Base-by-base conservation (phyloP, 2,797 vertebrate species). In the Bradypodion ventrale region DNA sequence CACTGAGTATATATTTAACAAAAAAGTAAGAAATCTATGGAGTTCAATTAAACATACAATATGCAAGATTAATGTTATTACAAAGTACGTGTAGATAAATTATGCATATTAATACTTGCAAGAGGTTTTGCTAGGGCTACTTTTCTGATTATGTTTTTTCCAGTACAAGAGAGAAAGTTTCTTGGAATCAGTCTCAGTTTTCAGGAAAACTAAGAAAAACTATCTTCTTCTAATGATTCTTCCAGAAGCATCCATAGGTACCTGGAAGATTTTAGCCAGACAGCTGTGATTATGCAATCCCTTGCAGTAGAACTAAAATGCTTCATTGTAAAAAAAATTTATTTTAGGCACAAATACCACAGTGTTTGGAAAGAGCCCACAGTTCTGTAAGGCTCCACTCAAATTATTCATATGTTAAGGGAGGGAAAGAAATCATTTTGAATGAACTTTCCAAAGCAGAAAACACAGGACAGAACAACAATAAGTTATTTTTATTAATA, bases 11-110 rank as follows among this genome's bases (percentile, higher is more conserved):
- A 90, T 90, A 95, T 95, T 95, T 93, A 95, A 95, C 91, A 65
- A 65, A 94, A 95, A 95, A 95, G 90, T 94, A 94, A 95, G 93
- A 95, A 85, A 92, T 93, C 87, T 94, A 93, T 92, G 91, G 93
- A 89, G 92, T 94, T 94, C 95, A 95, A 95, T 96, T 96, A 96
- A 95, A 95, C 90, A 93, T 90, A 93, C 85, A 88, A 91, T 86
- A 91, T 89, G 89, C 91, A 94, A 92, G 92, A 93, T 95, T 95
- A 96, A 94, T 93, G 89, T 95, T 92, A 95, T 93, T 94, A 95
- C 91, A 95, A 94, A 95, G 89, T 92, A 83, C 91, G 90, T 93
- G 46, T 91, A 94, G 93, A 91, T 93, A 96, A 95, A 90, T 95
- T 94, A 94, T 80, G 92, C 74, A 83, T 89, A 94, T 83, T 94